Base-by-base conservation (phyloP, 1,140 invertebrate species). In the Sinonovacula constricta region DNA sequence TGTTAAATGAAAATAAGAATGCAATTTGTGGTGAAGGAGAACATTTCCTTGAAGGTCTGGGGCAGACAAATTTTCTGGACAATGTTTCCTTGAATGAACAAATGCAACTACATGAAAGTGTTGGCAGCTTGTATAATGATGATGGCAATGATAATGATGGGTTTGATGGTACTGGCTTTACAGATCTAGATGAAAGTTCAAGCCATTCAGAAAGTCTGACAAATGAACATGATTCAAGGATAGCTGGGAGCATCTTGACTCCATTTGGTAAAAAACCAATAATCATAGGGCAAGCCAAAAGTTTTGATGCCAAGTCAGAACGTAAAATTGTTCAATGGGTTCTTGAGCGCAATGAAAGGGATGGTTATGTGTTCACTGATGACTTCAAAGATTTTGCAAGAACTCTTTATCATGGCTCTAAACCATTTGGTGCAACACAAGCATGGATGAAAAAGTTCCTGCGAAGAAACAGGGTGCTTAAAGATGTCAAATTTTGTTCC, bases 351-450 rank as follows among this genome's bases (percentile, higher is more conserved):
- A 62, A 76, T 33, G 62, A 26, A 7, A 76, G 72, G 57, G 72
- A 76, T 45, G 72, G 72, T 24, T 76, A 76, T 76, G 72, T 76
- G 53, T 76, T 76, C 36, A 76, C 72, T n/a, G 72, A 76, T 76
- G 72, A 76, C 22, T 76, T 76, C 59, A 76, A 76, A 67, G 60
- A 76, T 26, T 76, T 39, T 66, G 72, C 72, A 34, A 31, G 63
- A 31, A 56, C 72, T 66, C 33, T 76, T 18, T 76, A 76, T 59
- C 66, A 45, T 31, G 72, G 72, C 39, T 66, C 62, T 10, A 76
- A 76, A 49, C 59, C 60, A 54, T 76, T 76, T 59, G 72, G 72
- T 15, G 72, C 72, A 15, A 76, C 72, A 39, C 72, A 76, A 18
- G 60, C 60, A 5, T 76, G 72, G 72, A 76, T 76, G 72, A 76